Percentiles rank a stretch among this genome's conserved stretches.
phyloP scores from a whole-genome alignment of 2,797 vertebrate genomes.

The Echeneis naucrates region DNA sequence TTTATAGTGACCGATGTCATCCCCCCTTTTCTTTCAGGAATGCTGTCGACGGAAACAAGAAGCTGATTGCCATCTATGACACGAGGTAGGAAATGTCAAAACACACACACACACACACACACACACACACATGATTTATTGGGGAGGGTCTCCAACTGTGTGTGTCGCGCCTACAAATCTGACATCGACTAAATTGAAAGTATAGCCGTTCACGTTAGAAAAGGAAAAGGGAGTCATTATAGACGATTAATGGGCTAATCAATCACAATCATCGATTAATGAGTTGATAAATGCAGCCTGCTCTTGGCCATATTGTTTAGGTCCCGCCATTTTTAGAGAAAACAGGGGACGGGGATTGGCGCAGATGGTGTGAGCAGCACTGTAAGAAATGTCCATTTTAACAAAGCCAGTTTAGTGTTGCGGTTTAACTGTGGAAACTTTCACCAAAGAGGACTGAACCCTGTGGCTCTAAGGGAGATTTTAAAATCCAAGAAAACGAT shows the following conservation, averaged over 20 bases:
- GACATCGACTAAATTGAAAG: slow-evolving; percentile 18
- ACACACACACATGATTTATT: background rate
- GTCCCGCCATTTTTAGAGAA: slow-evolving; percentile 75
- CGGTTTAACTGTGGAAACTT: too few relatives aligned
- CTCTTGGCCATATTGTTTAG: slow-evolving; percentile 36
- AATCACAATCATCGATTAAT: slow-evolving; percentile 47
- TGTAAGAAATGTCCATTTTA: slow-evolving; percentile 67
- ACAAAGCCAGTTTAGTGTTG: background rate
- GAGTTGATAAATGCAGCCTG: slow-evolving; percentile 47
- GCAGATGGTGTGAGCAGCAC: slow-evolving; percentile 62
- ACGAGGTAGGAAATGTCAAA: slow-evolving; percentile 86
- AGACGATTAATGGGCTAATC: slow-evolving; percentile 35
- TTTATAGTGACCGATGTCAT: slow-evolving; percentile 33
- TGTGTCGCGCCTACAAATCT: background rate
- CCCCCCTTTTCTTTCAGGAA: slow-evolving; percentile 86
- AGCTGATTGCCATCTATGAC: slow-evolving; percentile 94
- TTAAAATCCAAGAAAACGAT: background rate
- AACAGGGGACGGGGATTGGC: slow-evolving; percentile 62
- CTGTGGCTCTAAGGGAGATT: background rate
- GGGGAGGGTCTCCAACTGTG: background rate
- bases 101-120: background rate
- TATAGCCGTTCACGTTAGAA: background rate
- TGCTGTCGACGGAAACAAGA: slow-evolving; percentile 94
- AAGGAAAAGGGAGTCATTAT: slow-evolving; percentile 7
- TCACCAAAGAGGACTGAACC: too few relatives aligned